Evolutionary conservation across 2,888 invertebrate species (phyloP).

Genomic region (Microctonus hyperodae): DNA sequence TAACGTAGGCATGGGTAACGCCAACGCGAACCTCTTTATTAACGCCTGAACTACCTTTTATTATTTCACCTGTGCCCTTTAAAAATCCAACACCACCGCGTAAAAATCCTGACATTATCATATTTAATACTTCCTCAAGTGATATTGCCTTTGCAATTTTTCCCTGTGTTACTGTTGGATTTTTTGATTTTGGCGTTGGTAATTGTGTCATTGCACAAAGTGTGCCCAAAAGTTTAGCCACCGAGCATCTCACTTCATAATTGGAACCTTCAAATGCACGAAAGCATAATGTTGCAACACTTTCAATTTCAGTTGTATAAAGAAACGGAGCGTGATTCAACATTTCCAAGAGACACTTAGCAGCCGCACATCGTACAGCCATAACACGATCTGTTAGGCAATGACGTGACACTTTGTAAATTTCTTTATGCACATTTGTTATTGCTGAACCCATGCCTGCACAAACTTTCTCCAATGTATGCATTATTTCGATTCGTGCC

Average conservation of each 20-base stretch:
- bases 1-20: conserved; percentile 96
- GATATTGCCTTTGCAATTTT: conserved; percentile 76
- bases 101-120: conserved; percentile 92
- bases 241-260: conserved; percentile 90
- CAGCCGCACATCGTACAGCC: conserved; percentile 92
- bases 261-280: conserved; percentile 91
- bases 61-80: conserved; percentile 93
- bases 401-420: conserved; percentile 88
- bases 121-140: conserved; percentile 88
- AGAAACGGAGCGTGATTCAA: conserved; percentile 85
- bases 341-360: conserved; percentile 87
- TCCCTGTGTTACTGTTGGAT: conserved; percentile 66
- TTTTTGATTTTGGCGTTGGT: conserved; percentile 66
- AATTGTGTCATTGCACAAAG: conserved; percentile 87
- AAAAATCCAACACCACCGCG: conserved; percentile 93
- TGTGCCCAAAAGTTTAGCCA: conserved; percentile 90
- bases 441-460: conserved; percentile 96
- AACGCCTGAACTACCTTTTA: conserved; percentile 92
- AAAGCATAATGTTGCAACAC: conserved; percentile 88
- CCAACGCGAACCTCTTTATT: conserved; percentile 97
- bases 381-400: conserved; percentile 90
- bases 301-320: conserved; percentile 90
- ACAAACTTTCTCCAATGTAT: conserved; percentile 92
- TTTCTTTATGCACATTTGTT: conserved; percentile 83
- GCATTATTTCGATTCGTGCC: conserved; percentile 95